These are phyloP conservation scores for Oxystoma pomonae DNA, from an alignment of 2,888 invertebrate genomes.

Conservation along the genomic window DNA sequence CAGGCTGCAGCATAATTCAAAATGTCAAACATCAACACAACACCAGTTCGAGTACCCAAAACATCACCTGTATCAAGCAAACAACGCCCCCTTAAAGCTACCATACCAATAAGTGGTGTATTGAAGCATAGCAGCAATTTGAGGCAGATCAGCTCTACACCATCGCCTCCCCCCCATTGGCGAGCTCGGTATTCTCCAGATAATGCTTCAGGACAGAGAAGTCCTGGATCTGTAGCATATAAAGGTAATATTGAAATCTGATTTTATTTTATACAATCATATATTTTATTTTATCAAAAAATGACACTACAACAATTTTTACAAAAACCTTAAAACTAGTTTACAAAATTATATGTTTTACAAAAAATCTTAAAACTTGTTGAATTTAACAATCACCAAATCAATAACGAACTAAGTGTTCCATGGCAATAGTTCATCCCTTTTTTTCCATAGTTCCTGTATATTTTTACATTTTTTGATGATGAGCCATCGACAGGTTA, in stretches of 20 bases:
- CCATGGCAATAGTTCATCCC: too few relatives aligned
- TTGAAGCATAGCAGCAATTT: conserved; percentile 57
- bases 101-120: conserved; percentile 70
- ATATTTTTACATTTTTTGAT: too few relatives aligned
- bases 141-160: conserved; percentile 61
- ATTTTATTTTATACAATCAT: neutral
- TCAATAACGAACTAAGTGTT: too few relatives aligned
- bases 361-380: too few relatives aligned
- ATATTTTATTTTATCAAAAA: neutral
- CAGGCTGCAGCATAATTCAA: neutral
- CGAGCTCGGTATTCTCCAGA: conserved; percentile 64
- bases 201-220: conserved; percentile 65
- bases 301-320: conserved; percentile 4
- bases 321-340: too few relatives aligned
- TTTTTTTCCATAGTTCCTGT: too few relatives aligned
- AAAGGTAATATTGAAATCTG: conserved; percentile 53
- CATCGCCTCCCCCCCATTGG: conserved; percentile 65
- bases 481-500: too few relatives aligned
- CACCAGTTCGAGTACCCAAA: neutral
- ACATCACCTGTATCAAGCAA: conserved; percentile 29
- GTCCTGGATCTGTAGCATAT: conserved; percentile 68
- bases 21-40: neutral
- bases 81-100: conserved; percentile 71
- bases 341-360: too few relatives aligned
- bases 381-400: too few relatives aligned